Base-by-base conservation (phyloP, 2,888 invertebrate species). In the Pollenia labialis region DNA sequence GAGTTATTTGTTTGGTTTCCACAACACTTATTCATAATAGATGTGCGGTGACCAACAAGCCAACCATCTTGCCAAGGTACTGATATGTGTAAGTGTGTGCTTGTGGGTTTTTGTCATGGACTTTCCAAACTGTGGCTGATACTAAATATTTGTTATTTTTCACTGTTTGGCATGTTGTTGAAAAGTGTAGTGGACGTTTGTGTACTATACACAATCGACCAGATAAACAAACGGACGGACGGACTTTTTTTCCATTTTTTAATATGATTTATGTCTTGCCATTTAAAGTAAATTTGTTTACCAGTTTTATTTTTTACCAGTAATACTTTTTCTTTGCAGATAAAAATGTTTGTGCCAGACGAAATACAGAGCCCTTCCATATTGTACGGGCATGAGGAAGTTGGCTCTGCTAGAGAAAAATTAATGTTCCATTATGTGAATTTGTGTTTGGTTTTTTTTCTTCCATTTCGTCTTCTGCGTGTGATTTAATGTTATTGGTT, bases 401-500 rank as follows among this genome's bases (percentile, higher is more conserved):
- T 81, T 81, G 52, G 74, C 75, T 69, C 69, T 68, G 72, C 81
- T 87, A 44, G 56, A 81, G 77, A 81, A 81, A 56, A 81, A 87
- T 81, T 84, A 87, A 72, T 77, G 84, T 69, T 71, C 68, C 68
- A 81, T 81, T 81, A 74, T 77, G 40, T 52, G 72, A 44, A 16
- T 32, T 32, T 56, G 79, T 58, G 12, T 64, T 46, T 48, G 50
- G 66, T 62, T 18, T 14, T 52, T 71, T 11, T 32, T 58, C 71
- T 80, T 6, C 6, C 56, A 81, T 77, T 72, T 68, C 69, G 64
- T 69, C 54, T 75, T 44, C 81, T 68, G 68, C 76, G 77, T 81
- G 87, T 84, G 84, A 87, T 87, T 84, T 87, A 87, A 84, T 87
- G 87, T 87, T 87, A 87, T 87, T 87, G 84, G 87, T 87, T 84